A percentile compares a stretch with the other conserved stretches of the same genome.
Conservation (phyloP, 2,888 invertebrate genomes). For the Pseudococcus jackbeardsleyi region DNA sequence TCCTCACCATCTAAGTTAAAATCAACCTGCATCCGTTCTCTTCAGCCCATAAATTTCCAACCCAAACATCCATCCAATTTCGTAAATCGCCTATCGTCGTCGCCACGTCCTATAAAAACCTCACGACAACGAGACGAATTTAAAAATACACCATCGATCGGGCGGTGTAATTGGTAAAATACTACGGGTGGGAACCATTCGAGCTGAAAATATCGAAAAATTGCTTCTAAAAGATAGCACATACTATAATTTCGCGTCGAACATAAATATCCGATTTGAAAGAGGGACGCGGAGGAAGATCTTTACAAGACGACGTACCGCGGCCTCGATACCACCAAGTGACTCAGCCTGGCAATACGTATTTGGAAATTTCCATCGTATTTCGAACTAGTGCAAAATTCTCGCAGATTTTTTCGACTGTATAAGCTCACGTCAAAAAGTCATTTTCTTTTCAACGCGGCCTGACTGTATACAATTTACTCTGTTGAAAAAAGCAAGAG, state of each 20-base stretch:
- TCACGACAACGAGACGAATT: neutral
- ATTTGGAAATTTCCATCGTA: neutral
- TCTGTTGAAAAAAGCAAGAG: neutral
- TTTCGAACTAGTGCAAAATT: neutral
- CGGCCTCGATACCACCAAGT: neutral
- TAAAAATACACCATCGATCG: neutral
- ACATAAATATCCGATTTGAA: constrained; percentile 24
- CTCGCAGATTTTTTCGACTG: constrained; percentile 15
- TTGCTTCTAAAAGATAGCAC: neutral
- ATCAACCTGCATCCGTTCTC: too few species aligned
- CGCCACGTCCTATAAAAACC: too few species aligned
- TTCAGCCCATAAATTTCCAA: too few species aligned
- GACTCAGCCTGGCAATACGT: neutral
- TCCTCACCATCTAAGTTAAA: too few species aligned
- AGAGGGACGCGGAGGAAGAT: neutral
- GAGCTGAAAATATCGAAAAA: constrained; percentile 2
- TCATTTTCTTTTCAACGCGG: neutral
- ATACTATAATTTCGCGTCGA: constrained; percentile 1
- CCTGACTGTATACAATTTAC: neutral
- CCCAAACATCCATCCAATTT: too few species aligned
- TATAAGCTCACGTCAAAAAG: constrained; percentile 37
- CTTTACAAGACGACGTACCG: neutral
- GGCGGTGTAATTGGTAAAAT: neutral
- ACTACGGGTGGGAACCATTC: neutral
- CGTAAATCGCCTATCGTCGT: too few species aligned